A percentile compares a stretch with the other conserved stretches of the same genome.
Evolutionary conservation across 1,140 invertebrate genomes (phyloP).

Genomic region (Druon quercuslanigerum): DNA sequence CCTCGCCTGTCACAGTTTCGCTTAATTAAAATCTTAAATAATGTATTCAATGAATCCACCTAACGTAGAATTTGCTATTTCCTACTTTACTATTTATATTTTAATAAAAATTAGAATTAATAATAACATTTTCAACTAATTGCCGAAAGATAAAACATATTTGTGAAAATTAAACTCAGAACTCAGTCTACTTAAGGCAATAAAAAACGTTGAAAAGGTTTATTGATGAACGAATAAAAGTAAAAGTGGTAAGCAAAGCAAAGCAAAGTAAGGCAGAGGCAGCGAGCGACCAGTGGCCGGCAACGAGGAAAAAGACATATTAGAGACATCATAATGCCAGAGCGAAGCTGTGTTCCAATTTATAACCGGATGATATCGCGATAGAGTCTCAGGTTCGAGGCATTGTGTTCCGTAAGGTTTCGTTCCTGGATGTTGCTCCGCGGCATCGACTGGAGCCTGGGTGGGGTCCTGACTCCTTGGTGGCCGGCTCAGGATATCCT

Average conservation of each 20-base stretch:
- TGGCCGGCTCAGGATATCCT: conserved; percentile 73
- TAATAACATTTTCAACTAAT: too few species aligned
- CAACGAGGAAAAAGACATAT: conserved; percentile 73
- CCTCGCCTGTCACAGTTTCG: too few species aligned
- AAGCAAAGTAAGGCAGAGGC: background rate
- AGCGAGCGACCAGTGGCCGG: conserved; percentile 53
- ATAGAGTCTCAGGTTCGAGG: conserved; percentile 73
- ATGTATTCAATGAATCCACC: too few species aligned
- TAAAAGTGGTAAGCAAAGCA: background rate
- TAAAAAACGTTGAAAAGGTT: background rate
- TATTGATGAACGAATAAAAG: background rate
- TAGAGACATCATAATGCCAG: conserved; percentile 76
- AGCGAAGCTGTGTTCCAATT: conserved; percentile 74
- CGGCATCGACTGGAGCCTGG: conserved; percentile 67
- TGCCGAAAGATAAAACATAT: too few species aligned
- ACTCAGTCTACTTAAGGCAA: too few species aligned
- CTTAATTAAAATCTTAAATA: too few species aligned
- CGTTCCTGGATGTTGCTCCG: conserved; percentile 65
- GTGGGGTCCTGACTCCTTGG: conserved; percentile 72
- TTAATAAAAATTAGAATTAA: too few species aligned
- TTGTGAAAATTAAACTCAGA: too few species aligned
- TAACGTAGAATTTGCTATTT: too few species aligned
- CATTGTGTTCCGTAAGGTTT: conserved; percentile 71
- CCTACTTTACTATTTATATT: too few species aligned
- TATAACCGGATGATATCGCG: conserved; percentile 75